phyloP scores from a whole-genome alignment of 2,888 invertebrate genomes.

The Rambutsinella grinnellia region DNA sequence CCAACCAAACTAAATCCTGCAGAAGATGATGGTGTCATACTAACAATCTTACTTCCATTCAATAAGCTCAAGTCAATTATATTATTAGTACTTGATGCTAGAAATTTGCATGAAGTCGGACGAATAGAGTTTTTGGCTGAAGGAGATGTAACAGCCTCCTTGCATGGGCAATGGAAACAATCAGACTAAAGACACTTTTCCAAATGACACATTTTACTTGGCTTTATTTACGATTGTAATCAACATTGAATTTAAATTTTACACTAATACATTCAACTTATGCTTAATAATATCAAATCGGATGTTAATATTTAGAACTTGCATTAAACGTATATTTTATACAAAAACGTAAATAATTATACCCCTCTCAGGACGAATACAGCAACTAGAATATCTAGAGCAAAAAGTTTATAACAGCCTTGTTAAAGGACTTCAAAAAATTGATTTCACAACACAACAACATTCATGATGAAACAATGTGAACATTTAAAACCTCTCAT shows the following conservation, averaged over 20 bases:
- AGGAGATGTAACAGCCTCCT: slow-evolving; percentile 60
- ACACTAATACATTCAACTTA: not conserved
- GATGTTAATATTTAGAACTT: not conserved
- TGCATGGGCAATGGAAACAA: slow-evolving; percentile 63
- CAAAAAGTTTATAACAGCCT: not conserved
- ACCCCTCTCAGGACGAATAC: not conserved
- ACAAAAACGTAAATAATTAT: not conserved
- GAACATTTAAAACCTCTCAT: not conserved
- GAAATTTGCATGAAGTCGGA: slow-evolving; percentile 69
- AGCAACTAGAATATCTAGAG: not conserved
- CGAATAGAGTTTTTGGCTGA: slow-evolving; percentile 66
- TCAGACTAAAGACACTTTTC: no score
- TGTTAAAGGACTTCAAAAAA: not conserved
- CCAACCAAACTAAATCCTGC: slow-evolving; percentile 68
- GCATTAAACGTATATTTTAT: not conserved
- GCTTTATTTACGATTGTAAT: not conserved
- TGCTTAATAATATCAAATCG: not conserved
- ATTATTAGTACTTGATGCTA: slow-evolving; percentile 69
- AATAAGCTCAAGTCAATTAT: slow-evolving; percentile 61
- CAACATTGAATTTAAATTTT: not conserved
- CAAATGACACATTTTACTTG: not conserved
- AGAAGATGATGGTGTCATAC: slow-evolving; percentile 71
- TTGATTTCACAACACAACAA: not conserved
- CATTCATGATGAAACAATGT: not conserved
- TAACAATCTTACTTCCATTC: slow-evolving; percentile 67